Evolutionary conservation across 2,113 vertebrate species (phyloP).

Genomic region (Ondatra zibethicus): DNA sequence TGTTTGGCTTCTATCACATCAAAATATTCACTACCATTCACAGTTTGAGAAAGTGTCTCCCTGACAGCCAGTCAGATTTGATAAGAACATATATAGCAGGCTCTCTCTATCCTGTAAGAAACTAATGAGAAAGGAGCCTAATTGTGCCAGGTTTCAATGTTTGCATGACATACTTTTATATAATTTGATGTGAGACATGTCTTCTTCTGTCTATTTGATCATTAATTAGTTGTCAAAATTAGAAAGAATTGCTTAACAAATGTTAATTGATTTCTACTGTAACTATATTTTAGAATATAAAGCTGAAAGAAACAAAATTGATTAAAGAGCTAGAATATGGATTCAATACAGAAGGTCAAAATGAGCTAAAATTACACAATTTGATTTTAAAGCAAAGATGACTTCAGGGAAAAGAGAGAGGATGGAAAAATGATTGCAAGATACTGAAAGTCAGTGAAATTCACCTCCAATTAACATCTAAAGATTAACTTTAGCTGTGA

Average conservation of each 20-base stretch:
- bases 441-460: constrained; percentile 3
- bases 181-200: constrained; percentile 20
- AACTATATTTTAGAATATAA: constrained; percentile 27
- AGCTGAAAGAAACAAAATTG: constrained; percentile 43
- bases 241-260: constrained; percentile 45
- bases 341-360: constrained; percentile 38
- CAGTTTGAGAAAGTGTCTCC: not conserved
- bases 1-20: constrained; percentile 5
- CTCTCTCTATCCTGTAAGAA: constrained; percentile 2
- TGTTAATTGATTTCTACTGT: constrained; percentile 44
- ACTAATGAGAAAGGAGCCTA: constrained; percentile 12
- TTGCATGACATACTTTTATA: not conserved
- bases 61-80: not conserved
- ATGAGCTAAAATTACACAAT: constrained; percentile 46
- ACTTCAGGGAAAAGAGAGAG: not conserved
- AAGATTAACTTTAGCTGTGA: constrained; percentile 30
- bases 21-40: not conserved
- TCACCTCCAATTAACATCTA: constrained; percentile 41
- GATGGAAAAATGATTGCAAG: not conserved
- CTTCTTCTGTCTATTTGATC: constrained; percentile 9
- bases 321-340: constrained; percentile 37
- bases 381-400: constrained; percentile 40
- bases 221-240: constrained; percentile 64
- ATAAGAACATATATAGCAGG: not conserved
- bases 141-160: constrained; percentile 22